Evolutionary conservation across 2,888 invertebrate species (phyloP).

Genomic region (Dicycla oo): DNA sequence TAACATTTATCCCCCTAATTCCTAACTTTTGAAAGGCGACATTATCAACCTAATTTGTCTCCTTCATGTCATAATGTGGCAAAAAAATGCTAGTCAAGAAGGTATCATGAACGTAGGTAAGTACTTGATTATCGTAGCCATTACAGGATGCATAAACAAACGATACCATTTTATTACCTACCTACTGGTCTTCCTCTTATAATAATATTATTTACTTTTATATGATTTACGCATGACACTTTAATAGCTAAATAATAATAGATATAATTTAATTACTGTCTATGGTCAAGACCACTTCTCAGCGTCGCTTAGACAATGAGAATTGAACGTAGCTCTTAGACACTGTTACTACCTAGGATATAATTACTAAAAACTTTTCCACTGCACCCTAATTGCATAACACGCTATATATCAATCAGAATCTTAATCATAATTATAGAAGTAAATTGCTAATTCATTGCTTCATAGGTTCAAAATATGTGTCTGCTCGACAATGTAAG

Average conservation of each 20-base stretch:
- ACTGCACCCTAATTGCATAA: too few species aligned
- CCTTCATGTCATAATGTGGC: too few species aligned
- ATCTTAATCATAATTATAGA: too few species aligned
- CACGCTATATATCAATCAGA: too few species aligned
- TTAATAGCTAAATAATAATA: slow-evolving; percentile 14
- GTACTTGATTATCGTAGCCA: not conserved
- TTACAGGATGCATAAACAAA: slow-evolving; percentile 1
- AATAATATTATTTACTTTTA: slow-evolving; percentile 17
- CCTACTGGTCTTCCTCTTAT: not conserved
- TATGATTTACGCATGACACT: slow-evolving; percentile 7
- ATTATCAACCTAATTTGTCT: too few species aligned
- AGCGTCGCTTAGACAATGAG: slow-evolving; percentile 26
- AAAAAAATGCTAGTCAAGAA: not conserved
- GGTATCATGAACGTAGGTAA: too few species aligned
- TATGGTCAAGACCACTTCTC: slow-evolving; percentile 23
- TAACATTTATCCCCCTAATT: not conserved
- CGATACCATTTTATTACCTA: not conserved
- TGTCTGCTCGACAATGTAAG: too few species aligned
- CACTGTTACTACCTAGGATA: not conserved
- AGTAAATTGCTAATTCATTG: too few species aligned
- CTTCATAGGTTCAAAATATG: too few species aligned
- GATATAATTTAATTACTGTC: slow-evolving; percentile 42
- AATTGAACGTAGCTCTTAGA: slow-evolving; percentile 20
- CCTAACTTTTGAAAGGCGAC: not conserved
- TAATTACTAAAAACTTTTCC: slow-evolving; percentile 30